phyloP scores from a whole-genome alignment of 1,140 invertebrate species.

The Asobara japonica region DNA sequence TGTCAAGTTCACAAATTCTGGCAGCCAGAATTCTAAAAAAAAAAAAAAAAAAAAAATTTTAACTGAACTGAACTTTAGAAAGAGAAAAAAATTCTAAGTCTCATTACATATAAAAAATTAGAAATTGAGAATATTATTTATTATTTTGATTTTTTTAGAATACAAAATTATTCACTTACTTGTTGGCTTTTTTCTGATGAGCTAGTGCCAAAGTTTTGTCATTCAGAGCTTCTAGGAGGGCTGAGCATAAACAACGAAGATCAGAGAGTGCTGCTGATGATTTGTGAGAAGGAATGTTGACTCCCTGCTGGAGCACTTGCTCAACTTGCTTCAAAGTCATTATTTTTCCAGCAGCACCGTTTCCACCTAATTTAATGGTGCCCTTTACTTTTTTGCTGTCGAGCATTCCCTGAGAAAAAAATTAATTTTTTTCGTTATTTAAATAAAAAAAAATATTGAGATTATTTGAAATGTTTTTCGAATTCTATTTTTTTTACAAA shows the following conservation, averaged over 20 bases:
- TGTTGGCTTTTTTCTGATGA: constrained; percentile 87
- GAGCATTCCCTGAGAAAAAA: constrained; percentile 72
- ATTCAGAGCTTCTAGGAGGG: constrained; percentile 82
- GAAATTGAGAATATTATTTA: too few relatives aligned
- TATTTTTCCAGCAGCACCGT: constrained; percentile 66
- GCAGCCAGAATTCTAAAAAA: constrained; percentile 68
- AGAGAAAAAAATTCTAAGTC: constrained; percentile 27
- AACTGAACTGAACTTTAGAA: constrained; percentile 22
- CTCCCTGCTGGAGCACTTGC: constrained; percentile 72
- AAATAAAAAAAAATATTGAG: constrained; percentile 35
- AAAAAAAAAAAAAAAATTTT: constrained; percentile 11
- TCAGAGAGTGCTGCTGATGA: constrained; percentile 79
- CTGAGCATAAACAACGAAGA: constrained; percentile 78
- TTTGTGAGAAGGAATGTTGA: constrained; percentile 72
- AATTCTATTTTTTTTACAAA: background rate
- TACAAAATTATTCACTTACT: too few relatives aligned
- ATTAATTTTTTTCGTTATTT: too few relatives aligned
- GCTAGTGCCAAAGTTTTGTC: constrained; percentile 84
- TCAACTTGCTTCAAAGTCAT: constrained; percentile 75
- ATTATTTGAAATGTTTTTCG: background rate
- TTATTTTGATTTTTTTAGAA: too few relatives aligned
- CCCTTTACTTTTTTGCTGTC: constrained; percentile 72
- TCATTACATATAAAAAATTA: too few relatives aligned
- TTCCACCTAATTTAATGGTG: constrained; percentile 69
- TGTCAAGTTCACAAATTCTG: constrained; percentile 70